phyloP scores from a whole-genome alignment of 2,113 vertebrate genomes.

The Grallaria varia region DNA sequence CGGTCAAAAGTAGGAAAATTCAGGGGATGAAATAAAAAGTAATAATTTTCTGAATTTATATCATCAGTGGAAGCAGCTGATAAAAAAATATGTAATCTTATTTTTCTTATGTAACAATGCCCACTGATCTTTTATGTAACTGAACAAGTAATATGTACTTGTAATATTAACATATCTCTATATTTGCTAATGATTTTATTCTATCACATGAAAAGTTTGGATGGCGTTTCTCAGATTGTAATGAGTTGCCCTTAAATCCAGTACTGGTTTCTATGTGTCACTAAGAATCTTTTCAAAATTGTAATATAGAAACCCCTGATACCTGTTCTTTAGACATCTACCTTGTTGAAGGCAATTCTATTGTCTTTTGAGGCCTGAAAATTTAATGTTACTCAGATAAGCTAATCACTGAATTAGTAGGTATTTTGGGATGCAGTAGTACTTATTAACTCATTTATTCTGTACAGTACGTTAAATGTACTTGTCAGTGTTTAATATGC shows the following conservation, averaged over 20 bases:
- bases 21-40: not conserved
- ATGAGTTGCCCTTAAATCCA: not conserved
- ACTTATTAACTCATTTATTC: not conserved
- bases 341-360: not conserved
- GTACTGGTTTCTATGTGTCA: not conserved
- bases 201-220: not conserved
- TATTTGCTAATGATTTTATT: not conserved
- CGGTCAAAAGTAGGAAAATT: not conserved
- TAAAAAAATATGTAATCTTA: not conserved
- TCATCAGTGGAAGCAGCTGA: not conserved
- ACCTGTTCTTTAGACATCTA: not conserved
- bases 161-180: not conserved
- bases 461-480: not conserved
- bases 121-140: not conserved
- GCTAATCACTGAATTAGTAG: not conserved
- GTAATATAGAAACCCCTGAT: not conserved
- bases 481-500: not conserved
- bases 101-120: not conserved
- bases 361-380: not conserved
- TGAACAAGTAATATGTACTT: not conserved
- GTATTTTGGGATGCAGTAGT: not conserved
- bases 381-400: not conserved
- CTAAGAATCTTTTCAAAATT: not conserved
- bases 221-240: not conserved
- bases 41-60: not conserved